Evolutionary conservation across 1,140 invertebrate genomes (phyloP).

Genomic region (Adelges cooleyi): DNA sequence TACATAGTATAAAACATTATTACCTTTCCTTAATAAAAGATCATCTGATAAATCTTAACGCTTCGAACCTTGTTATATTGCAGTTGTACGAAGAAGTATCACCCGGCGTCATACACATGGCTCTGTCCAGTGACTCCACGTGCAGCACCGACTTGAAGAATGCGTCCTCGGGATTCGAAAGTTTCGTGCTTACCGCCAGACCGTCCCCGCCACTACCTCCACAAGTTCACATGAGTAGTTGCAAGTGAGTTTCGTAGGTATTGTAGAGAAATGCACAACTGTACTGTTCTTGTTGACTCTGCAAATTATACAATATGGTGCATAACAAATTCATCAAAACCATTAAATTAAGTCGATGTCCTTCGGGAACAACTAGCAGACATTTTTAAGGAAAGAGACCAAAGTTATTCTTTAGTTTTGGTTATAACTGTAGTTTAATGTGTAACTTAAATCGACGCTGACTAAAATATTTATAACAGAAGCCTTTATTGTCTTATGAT

Average conservation of each 20-base stretch:
- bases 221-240: slow-evolving; percentile 35
- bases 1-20: background rate
- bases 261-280: no score
- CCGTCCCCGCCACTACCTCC: slow-evolving; percentile 38
- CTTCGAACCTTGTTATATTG: slow-evolving; percentile 33
- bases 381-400: no score
- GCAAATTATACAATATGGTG: no score
- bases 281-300: no score
- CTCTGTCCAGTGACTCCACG: slow-evolving; percentile 57
- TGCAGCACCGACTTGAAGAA: slow-evolving; percentile 48
- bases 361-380: no score
- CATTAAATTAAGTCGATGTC: no score
- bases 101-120: slow-evolving; percentile 46
- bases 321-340: no score
- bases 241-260: slow-evolving; percentile 36
- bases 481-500: no score
- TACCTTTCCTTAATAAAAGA: slow-evolving; percentile 24
- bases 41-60: slow-evolving; percentile 7
- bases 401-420: no score
- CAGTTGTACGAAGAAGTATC: slow-evolving; percentile 50
- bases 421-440: no score
- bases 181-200: slow-evolving; percentile 41
- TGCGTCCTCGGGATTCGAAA: slow-evolving; percentile 49
- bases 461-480: no score
- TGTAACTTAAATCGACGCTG: no score